Conservation (phyloP, 2,888 invertebrate genomes). For the Polyploca ridens region DNA sequence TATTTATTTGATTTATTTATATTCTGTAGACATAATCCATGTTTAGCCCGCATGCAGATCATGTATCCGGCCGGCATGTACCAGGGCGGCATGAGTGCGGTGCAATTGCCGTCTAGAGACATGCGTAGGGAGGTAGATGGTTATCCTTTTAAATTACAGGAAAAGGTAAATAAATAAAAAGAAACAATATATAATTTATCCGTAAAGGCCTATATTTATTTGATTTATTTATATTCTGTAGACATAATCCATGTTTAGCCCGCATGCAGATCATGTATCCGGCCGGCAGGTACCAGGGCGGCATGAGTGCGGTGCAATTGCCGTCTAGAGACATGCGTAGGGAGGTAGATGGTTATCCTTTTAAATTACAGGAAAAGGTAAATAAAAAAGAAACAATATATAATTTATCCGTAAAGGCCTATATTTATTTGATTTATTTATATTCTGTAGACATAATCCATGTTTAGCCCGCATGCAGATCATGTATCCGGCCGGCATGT, state of each 20-base stretch:
- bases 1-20: constrained; percentile 4
- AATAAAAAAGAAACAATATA: constrained; percentile 33
- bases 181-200: constrained; percentile 58
- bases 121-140: too few species aligned
- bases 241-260: too few species aligned
- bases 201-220: constrained; percentile 77
- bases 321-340: too few species aligned
- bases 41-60: too few species aligned
- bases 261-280: too few species aligned
- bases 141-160: neutral
- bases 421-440: constrained; percentile 72
- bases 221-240: constrained; percentile 63
- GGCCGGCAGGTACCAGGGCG: too few species aligned
- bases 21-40: too few species aligned
- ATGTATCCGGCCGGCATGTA: too few species aligned
- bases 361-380: neutral
- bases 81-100: too few species aligned
- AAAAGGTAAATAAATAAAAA: constrained; percentile 16
- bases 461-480: constrained; percentile 47
- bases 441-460: constrained; percentile 57
- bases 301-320: too few species aligned
- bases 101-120: too few species aligned
- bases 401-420: constrained; percentile 75
- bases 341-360: too few species aligned
- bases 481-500: neutral